Evolutionary conservation across 2,113 vertebrate genomes (phyloP).

Genomic region (Amphiprion ocellaris): DNA sequence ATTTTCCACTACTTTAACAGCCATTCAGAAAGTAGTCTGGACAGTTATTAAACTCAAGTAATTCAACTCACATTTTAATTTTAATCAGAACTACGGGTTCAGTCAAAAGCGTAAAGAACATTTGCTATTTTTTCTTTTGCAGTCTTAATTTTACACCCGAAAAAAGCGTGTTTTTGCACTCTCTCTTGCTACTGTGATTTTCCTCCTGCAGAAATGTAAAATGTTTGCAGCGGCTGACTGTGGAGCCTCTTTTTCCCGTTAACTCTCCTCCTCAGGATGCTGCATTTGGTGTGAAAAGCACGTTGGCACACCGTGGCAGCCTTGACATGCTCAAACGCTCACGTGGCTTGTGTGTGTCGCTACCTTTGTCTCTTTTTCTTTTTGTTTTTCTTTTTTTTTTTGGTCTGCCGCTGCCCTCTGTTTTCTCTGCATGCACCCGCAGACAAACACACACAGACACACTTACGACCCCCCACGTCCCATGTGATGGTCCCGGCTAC

Average conservation of each 20-base stretch:
- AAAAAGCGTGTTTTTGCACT: neutral
- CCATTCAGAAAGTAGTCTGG: no score
- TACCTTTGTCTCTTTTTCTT: slow-evolving; percentile 9
- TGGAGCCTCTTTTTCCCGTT: slow-evolving; percentile 60
- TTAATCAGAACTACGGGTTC: no score
- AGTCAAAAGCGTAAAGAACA: no score
- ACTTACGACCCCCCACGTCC: slow-evolving; percentile 73
- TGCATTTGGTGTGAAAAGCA: slow-evolving; percentile 85
- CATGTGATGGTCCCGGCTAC: slow-evolving; percentile 86
- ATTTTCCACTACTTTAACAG: no score
- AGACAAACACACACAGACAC: slow-evolving; percentile 63
- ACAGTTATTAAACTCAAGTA: no score
- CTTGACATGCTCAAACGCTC: slow-evolving; percentile 47
- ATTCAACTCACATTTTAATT: no score
- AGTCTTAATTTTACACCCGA: neutral
- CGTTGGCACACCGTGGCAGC: slow-evolving; percentile 74
- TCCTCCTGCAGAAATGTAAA: neutral
- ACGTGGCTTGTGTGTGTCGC: slow-evolving; percentile 20
- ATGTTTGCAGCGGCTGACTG: neutral
- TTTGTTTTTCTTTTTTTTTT: neutral
- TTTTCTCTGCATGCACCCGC: slow-evolving; percentile 28
- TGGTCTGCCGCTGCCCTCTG: neutral
- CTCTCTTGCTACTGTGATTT: neutral
- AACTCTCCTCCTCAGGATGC: slow-evolving; percentile 67
- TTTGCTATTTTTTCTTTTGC: neutral